phyloP scores from a whole-genome alignment of 2,113 vertebrate species.

The Ictidomys tridecemlineatus region DNA sequence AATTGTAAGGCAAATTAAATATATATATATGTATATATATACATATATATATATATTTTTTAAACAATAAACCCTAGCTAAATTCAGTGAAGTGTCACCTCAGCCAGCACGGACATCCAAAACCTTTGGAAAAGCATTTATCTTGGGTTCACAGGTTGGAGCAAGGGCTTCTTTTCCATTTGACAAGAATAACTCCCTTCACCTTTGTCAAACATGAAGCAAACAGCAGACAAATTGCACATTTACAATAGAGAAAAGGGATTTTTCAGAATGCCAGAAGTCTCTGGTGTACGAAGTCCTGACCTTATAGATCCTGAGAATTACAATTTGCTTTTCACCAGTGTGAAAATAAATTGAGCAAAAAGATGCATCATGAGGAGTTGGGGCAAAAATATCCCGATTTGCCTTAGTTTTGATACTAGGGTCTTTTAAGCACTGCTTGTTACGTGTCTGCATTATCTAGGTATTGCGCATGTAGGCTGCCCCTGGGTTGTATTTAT shows the following conservation, averaged over 20 bases:
- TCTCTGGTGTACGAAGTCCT: background rate
- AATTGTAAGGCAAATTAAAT: background rate
- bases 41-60: too few relatives aligned
- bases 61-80: background rate
- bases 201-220: background rate
- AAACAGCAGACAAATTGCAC: background rate
- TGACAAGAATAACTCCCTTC: background rate
- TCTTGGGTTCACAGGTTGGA: background rate
- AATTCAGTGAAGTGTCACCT: background rate
- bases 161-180: background rate
- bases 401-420: background rate
- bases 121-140: background rate
- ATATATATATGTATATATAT: too few relatives aligned
- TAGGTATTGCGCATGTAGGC: background rate
- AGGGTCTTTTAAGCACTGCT: background rate
- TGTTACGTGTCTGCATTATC: constrained; percentile 51
- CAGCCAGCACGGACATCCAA: background rate
- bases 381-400: background rate
- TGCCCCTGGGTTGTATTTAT: background rate
- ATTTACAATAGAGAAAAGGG: background rate
- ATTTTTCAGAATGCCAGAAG: background rate
- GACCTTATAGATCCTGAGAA: background rate
- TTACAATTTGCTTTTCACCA: constrained; percentile 39
- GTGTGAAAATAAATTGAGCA: background rate
- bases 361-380: background rate